Percentiles rank a stretch among this genome's conserved stretches.
Conservation (phyloP, 2,797 vertebrate species). For the Novumbra hubbsi region DNA sequence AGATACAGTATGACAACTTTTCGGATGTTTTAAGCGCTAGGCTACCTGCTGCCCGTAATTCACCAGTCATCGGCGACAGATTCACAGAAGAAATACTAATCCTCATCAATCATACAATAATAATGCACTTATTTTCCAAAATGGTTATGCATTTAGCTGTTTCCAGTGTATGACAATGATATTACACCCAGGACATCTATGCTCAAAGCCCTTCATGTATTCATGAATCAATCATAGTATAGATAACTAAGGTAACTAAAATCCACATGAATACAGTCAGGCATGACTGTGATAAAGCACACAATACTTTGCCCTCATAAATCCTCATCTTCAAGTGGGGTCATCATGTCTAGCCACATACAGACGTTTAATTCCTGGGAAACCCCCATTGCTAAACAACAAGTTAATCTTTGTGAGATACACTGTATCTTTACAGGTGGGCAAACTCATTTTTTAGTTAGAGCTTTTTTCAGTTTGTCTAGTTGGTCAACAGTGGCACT, state of each 20-base stretch:
- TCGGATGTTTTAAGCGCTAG: too few relatives aligned
- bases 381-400: constrained; percentile 15
- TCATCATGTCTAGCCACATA: neutral
- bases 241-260: constrained; percentile 1
- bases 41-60: too few relatives aligned
- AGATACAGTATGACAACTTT: too few relatives aligned
- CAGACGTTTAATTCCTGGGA: constrained; percentile 2
- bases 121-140: neutral
- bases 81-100: neutral
- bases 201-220: neutral
- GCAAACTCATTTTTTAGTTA: neutral
- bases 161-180: neutral
- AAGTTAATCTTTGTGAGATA: constrained; percentile 17
- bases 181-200: neutral
- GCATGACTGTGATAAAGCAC: neutral
- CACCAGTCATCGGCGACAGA: neutral
- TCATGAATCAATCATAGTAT: constrained; percentile 16
- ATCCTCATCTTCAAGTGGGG: neutral
- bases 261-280: neutral
- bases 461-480: neutral
- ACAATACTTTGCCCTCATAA: constrained; percentile 20
- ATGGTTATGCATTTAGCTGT: neutral
- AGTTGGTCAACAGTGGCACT: neutral
- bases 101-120: neutral
- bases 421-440: constrained; percentile 1